These are phyloP conservation scores for Drosophila affinis DNA, from an alignment of 2,888 invertebrate species.

Conservation along the genomic window DNA sequence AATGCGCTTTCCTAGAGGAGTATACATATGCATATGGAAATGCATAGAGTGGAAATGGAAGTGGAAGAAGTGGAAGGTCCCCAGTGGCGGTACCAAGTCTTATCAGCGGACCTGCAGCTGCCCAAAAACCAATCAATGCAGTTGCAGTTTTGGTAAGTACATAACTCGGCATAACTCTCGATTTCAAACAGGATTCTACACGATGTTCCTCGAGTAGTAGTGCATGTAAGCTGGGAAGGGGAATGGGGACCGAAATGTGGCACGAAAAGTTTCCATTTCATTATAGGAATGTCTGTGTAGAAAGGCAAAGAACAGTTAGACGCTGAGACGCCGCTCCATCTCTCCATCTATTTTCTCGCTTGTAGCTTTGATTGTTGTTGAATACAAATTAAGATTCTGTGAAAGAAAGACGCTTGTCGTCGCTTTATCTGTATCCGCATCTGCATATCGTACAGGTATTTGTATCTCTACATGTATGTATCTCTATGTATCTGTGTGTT, in stretches of 20 bases:
- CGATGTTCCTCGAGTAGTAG: no score
- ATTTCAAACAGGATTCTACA: not conserved
- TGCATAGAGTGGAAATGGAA: not conserved
- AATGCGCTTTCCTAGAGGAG: slow-evolving; percentile 1
- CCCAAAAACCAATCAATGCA: no score
- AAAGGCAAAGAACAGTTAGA: slow-evolving; percentile 58
- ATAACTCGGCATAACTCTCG: not conserved
- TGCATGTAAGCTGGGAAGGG: not conserved
- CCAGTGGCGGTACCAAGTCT: not conserved
- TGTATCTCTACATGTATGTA: slow-evolving; percentile 4
- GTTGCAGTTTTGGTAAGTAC: no score
- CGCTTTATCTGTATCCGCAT: slow-evolving; percentile 31
- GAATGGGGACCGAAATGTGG: slow-evolving; percentile 24
- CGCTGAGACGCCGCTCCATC: slow-evolving; percentile 26
- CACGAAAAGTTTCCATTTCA: slow-evolving; percentile 65
- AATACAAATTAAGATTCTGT: slow-evolving; percentile 68
- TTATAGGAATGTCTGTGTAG: slow-evolving; percentile 60
- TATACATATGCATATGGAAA: not conserved
- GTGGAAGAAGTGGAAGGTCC: not conserved
- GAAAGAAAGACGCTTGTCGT: slow-evolving; percentile 46
- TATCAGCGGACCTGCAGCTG: not conserved
- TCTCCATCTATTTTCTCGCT: not conserved
- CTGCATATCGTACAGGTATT: slow-evolving; percentile 38
- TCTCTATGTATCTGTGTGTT: slow-evolving; percentile 10
- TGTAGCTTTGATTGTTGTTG: slow-evolving; percentile 26